phyloP scores from a whole-genome alignment of 2,113 vertebrate genomes.

The Neolamprologus fasciatus region DNA sequence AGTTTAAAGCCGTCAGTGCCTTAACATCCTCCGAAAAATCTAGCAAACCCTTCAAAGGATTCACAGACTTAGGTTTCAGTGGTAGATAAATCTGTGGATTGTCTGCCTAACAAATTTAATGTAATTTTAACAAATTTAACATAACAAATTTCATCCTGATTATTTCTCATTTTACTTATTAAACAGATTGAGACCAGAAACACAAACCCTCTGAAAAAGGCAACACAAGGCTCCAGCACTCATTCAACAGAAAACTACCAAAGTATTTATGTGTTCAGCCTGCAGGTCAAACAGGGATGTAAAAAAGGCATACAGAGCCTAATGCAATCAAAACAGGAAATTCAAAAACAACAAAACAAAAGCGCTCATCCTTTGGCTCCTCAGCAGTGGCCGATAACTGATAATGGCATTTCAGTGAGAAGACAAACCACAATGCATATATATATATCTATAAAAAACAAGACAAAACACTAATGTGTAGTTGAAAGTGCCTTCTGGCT shows the following conservation, averaged over 20 bases:
- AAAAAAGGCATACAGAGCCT: not conserved
- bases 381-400: not conserved
- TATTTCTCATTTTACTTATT: not conserved
- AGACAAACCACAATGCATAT: not conserved
- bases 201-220: not conserved
- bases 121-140: not conserved
- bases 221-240: not conserved
- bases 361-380: not conserved
- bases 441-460: not conserved
- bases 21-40: not conserved
- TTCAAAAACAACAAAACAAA: not conserved
- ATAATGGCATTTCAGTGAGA: not conserved
- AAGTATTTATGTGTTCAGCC: not conserved
- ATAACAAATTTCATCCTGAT: not conserved
- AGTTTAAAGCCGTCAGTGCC: not conserved
- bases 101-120: not conserved
- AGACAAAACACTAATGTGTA: not conserved
- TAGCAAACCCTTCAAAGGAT: rapidly evolving
- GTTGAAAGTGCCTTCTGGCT: not conserved
- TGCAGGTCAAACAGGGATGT: not conserved
- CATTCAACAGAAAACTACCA: not conserved
- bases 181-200: not conserved
- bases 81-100: not conserved
- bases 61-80: not conserved
- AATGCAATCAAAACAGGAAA: not conserved